These are phyloP conservation scores for Glossophaga mutica DNA, from an alignment of 2,797 vertebrate species.

Conservation along the genomic window DNA sequence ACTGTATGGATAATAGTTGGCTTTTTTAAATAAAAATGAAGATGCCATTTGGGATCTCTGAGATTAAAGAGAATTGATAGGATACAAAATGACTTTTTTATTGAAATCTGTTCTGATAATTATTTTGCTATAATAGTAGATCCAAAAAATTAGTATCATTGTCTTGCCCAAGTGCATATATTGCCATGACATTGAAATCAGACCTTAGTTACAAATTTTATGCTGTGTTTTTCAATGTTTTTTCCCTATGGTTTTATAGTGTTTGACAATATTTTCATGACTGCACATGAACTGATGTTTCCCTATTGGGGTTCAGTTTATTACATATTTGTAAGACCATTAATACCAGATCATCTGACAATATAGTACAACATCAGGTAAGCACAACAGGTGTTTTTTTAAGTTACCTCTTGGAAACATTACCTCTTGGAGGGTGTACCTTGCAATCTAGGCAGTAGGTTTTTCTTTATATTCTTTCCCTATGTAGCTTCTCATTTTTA, in stretches of 20 bases:
- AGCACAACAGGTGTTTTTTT: not conserved
- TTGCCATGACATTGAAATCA: conserved; percentile 2
- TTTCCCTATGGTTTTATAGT: not conserved
- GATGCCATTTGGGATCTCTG: not conserved
- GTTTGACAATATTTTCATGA: not conserved
- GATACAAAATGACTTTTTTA: not conserved
- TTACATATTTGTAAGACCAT: not conserved
- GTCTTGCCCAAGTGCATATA: not conserved
- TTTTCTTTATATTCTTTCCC: not conserved
- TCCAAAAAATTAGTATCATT: not conserved
- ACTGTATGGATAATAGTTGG: not conserved
- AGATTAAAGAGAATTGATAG: not conserved
- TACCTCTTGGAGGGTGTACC: not conserved
- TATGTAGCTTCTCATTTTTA: not conserved
- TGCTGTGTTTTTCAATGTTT: not conserved
- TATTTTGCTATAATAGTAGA: not conserved
- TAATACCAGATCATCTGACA: not conserved
- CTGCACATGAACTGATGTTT: not conserved
- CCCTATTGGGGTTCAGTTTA: not conserved
- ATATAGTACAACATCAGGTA: not conserved
- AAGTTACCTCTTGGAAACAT: not conserved
- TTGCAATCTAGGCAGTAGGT: not conserved
- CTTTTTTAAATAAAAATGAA: not conserved
- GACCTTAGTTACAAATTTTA: not conserved
- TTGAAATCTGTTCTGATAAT: conserved; percentile 12